Evolutionary conservation across 2,888 invertebrate species (phyloP), one percentile per base, ranked within the genome.

Genomic region (Schizotus pectinicornis): DNA sequence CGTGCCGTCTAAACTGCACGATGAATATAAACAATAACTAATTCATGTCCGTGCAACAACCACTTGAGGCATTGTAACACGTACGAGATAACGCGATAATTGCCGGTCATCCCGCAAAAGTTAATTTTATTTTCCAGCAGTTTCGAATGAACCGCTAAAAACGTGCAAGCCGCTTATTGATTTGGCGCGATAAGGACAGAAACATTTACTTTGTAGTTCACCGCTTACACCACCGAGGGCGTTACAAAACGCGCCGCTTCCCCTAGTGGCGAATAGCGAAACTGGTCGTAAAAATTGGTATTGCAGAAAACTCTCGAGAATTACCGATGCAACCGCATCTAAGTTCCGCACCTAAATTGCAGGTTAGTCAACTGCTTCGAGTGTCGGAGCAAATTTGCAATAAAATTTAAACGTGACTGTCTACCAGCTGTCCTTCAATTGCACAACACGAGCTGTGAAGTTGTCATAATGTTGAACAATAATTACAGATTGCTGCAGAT

Each of bases 191-290:
- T 51, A 62, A 48, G 52, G 37, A 31, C 45, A 42, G 45, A 35
- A 22, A 22, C 30, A 22, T 22, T 22, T 22, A 22, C 13, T 49
- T n/a, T 31, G 43, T 56, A 62, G 59, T 59, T 55, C 48, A 13
- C 38, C 33, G 45, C 46, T 41, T 45, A 37, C 22, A 49, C 56
- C 59, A 56, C 47, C 47, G 59, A 59, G 56, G 64, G 62, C 64
- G 60, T 50, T 33, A 43, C 53, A 12, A 36, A 36, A 37, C 51
- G 34, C 37, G 34, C n/a, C 13, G 42, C 14, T 46, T 42, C 61
- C 51, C 56, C 64, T 64, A 57, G 60, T 55, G 64, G 64, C 41
- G 41, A 9, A 14, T 54, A 53, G 53, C 57, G 7, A 32, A 61
- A 61, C 36, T 49, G 6, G 31, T 30, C 12, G 41, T 34, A 34